Percentiles rank a stretch among this genome's conserved stretches.
Conservation (phyloP, 2,888 invertebrate genomes). For the Agonopterix subpropinquella region DNA sequence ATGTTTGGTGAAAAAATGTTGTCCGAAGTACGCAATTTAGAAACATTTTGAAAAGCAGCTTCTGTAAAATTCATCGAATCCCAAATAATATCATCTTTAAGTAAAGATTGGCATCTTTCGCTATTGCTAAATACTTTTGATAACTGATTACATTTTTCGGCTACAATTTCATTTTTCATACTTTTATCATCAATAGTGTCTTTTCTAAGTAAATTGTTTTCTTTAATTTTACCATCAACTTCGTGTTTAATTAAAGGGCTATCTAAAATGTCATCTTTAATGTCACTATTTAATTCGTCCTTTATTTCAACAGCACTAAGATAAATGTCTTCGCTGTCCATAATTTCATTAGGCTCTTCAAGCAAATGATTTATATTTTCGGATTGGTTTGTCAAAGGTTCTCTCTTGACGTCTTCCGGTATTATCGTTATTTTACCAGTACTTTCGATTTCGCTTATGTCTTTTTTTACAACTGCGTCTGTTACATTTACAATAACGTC, state of each 20-base stretch:
- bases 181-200: background rate
- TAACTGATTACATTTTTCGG: background rate
- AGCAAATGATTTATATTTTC: background rate
- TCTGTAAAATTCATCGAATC: slow-evolving; percentile 56
- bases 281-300: background rate
- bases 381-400: background rate
- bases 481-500: background rate
- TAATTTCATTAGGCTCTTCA: background rate
- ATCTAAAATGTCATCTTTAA: background rate
- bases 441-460: background rate
- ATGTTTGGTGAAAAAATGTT: slow-evolving; percentile 52
- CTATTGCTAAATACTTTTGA: background rate
- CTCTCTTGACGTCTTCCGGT: background rate
- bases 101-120: slow-evolving; percentile 7
- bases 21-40: slow-evolving; percentile 33
- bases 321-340: slow-evolving; percentile 4
- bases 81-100: slow-evolving; percentile 49
- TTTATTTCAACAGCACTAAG: slow-evolving; percentile 4
- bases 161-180: background rate
- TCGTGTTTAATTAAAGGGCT: background rate
- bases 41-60: slow-evolving; percentile 39
- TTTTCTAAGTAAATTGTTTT: background rate
- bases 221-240: background rate
- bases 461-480: background rate
- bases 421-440: background rate